A percentile compares a stretch with the other conserved stretches of the same genome.
Conservation (phyloP, 2,888 invertebrate genomes). For the Muschampia plurimacula region DNA sequence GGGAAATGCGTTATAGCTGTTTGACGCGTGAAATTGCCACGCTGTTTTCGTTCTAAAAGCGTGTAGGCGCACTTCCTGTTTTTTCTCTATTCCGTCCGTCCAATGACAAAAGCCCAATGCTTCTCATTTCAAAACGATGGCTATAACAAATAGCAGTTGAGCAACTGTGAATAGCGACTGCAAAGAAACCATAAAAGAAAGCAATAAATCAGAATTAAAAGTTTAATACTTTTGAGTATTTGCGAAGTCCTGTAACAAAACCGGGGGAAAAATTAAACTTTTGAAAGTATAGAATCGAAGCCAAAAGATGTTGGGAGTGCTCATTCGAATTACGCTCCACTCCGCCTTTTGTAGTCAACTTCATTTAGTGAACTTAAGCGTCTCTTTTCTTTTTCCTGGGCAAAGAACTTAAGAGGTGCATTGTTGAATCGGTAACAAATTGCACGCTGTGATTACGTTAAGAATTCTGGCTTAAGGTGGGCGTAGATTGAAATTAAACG, state of each 20-base stretch:
- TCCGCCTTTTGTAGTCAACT: slow-evolving; percentile 83
- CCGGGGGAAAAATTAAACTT: slow-evolving; percentile 74
- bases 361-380: slow-evolving; percentile 82
- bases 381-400: slow-evolving; percentile 75
- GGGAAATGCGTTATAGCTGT: too few relatives aligned
- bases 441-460: slow-evolving; percentile 80
- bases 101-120: background rate
- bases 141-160: slow-evolving; percentile 30
- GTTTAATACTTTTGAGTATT: slow-evolving; percentile 62
- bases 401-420: slow-evolving; percentile 81
- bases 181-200: slow-evolving; percentile 40
- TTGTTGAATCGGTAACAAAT: slow-evolving; percentile 85
- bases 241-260: slow-evolving; percentile 63
- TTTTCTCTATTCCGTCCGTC: background rate
- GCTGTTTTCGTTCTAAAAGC: too few relatives aligned
- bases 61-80: too few relatives aligned
- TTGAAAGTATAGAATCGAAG: slow-evolving; percentile 78
- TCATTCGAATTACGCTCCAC: slow-evolving; percentile 80
- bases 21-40: too few relatives aligned
- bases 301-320: slow-evolving; percentile 66
- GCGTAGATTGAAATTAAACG: slow-evolving; percentile 72
- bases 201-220: slow-evolving; percentile 51
- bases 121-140: slow-evolving; percentile 3
- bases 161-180: slow-evolving; percentile 21
- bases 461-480: slow-evolving; percentile 62